Conservation (phyloP, 2,797 vertebrate species). For the Morus bassanus region DNA sequence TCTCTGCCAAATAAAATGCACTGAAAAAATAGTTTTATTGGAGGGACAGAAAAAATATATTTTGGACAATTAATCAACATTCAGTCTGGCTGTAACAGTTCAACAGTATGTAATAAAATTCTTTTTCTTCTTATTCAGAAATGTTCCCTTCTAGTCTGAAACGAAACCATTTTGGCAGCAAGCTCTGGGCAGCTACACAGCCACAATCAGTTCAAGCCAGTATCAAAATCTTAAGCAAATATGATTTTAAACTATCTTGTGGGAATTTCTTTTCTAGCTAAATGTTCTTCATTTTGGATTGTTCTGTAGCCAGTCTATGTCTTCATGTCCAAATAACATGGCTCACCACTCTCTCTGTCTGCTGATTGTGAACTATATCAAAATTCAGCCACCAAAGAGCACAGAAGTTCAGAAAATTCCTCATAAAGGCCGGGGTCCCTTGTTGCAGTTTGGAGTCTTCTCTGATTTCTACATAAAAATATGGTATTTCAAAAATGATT, state of each 20-base stretch:
- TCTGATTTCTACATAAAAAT: not conserved
- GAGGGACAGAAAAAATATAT: not conserved
- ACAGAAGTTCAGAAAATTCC: not conserved
- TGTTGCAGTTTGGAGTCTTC: not conserved
- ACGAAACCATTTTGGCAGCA: not conserved
- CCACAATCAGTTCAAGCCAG: not conserved
- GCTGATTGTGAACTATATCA: not conserved
- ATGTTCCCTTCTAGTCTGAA: not conserved
- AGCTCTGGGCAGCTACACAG: not conserved
- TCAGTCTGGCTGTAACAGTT: not conserved
- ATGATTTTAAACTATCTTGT: not conserved
- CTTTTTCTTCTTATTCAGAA: not conserved
- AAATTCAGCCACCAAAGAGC: not conserved
- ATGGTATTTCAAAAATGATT: not conserved
- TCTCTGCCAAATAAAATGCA: slow-evolving; percentile 10
- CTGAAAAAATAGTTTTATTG: slow-evolving; percentile 15
- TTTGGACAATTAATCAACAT: slow-evolving; percentile 32
- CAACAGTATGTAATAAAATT: not conserved
- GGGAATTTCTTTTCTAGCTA: not conserved
- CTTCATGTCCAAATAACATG: not conserved
- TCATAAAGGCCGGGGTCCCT: not conserved
- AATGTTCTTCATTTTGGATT: not conserved
- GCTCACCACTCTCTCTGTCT: not conserved
- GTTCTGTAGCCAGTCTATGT: not conserved
- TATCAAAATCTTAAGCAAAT: not conserved